These are phyloP conservation scores for Vipera latastei DNA, from an alignment of 2,797 vertebrate species.

Conservation along the genomic window DNA sequence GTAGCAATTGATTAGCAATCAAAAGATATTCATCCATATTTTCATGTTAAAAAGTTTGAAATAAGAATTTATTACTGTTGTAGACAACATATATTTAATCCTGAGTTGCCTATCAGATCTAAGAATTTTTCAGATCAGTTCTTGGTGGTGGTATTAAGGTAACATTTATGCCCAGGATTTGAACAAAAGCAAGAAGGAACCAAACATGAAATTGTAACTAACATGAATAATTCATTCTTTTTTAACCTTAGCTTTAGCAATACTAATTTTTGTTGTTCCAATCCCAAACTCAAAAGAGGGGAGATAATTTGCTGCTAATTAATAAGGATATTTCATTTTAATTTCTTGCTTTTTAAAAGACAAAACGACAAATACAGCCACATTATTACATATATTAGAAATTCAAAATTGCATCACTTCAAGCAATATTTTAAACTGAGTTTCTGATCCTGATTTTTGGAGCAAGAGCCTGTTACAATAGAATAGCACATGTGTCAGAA, in stretches of 20 bases:
- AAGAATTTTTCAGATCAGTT: background rate
- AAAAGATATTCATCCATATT: background rate
- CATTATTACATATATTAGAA: conserved; percentile 8
- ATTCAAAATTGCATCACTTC: conserved; percentile 7
- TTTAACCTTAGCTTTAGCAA: background rate
- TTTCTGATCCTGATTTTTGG: conserved; percentile 41
- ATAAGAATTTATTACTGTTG: background rate
- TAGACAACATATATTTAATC: background rate
- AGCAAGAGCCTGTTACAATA: conserved; percentile 46
- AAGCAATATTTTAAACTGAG: conserved; percentile 2
- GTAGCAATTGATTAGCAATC: background rate
- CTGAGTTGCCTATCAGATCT: background rate
- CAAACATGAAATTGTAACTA: background rate
- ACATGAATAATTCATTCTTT: background rate
- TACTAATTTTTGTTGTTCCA: background rate
- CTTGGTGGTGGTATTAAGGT: background rate
- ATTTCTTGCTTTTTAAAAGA: conserved; percentile 20
- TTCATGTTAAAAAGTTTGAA: background rate
- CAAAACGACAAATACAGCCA: conserved; percentile 21
- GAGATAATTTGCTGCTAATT: background rate
- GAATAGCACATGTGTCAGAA: conserved; percentile 56
- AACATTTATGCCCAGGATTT: background rate
- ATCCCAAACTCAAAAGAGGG: background rate
- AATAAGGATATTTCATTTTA: background rate
- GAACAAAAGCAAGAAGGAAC: background rate